Evolutionary conservation across 1,140 invertebrate species (phyloP), one percentile per base, ranked within the genome.

Genomic region (Lasaia peninsularis): DNA sequence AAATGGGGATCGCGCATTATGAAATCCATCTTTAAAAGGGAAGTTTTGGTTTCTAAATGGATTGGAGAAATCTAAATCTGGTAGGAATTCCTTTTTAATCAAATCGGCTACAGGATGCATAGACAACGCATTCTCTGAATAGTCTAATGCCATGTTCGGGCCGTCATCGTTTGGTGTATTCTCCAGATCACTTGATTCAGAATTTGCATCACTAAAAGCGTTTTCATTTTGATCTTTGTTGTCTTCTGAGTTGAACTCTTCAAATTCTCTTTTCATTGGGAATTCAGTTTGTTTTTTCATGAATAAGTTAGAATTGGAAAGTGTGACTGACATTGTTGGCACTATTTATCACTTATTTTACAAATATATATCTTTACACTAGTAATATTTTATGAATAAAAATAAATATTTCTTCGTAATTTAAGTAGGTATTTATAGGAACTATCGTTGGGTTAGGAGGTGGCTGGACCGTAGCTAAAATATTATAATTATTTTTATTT

Each of bases 391-490:
- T 73, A 62, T 71, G 83, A 82, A 74, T 71, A 78, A 83, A 82
- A 80, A 83, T 84, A 86, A 75, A 79, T 83, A 75, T 85, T 73
- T 84, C 75, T 86, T 78, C 72, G 66, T 82, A 73, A 69, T 87
- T 83, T 85, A 79, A 75, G 72, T 75, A 90, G 88, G 88, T 90
- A 90, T 84, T 88, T 76, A 77, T 90, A 90, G 89, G 88, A 90
- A 90, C 89, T 90, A 89, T 90, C 89, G 89, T 90, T 90, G 86
- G 81, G 73, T 81, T 81, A 77, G 79, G 80, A 86, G 81, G 79
- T 80, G 78, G 71, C 79, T 86, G 86, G 74, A 79, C 73, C 75
- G 65, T 74, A 71, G 71, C 75, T 83, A 65, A 33, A 72, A 73
- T 40, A 63, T 61, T 35, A 40, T 65, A 66, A 51, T 21, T 53